Conservation (phyloP, 1,140 invertebrate genomes). For the Pogonognathellus flavescens region DNA sequence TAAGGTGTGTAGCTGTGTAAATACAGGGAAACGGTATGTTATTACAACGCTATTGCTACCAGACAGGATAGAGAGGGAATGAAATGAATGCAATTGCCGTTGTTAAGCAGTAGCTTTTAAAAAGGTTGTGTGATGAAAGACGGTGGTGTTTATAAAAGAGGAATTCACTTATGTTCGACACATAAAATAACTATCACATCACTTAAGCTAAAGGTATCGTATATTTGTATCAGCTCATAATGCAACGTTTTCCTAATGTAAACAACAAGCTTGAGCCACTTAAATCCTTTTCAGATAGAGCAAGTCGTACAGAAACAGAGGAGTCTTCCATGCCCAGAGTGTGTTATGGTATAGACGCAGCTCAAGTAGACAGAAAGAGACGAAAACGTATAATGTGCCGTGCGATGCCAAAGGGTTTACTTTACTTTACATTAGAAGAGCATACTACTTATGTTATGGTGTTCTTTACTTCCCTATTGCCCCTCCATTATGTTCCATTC, state of each 20-base stretch:
- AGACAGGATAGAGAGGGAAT: neutral
- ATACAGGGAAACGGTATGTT: neutral
- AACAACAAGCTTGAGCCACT: slow-evolving; percentile 41
- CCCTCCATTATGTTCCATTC: slow-evolving; percentile 37
- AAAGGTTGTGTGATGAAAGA: slow-evolving; percentile 42
- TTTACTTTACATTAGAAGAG: slow-evolving; percentile 38
- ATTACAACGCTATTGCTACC: slow-evolving; percentile 2
- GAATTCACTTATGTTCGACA: slow-evolving; percentile 34
- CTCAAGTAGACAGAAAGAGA: neutral
- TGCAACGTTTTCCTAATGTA: slow-evolving; percentile 54
- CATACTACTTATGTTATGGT: slow-evolving; percentile 31
- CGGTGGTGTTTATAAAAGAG: slow-evolving; percentile 39
- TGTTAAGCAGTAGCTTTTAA: slow-evolving; percentile 25
- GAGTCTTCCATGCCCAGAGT: neutral
- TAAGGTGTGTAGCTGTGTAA: too few species aligned
- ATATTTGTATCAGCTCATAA: slow-evolving; percentile 50
- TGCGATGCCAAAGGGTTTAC: slow-evolving; percentile 22
- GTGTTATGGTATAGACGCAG: neutral
- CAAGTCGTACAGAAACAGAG: neutral
- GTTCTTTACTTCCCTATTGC: slow-evolving; percentile 36
- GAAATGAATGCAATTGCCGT: slow-evolving; percentile 18
- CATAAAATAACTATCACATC: slow-evolving; percentile 32
- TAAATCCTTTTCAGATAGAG: slow-evolving; percentile 40
- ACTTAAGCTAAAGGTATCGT: slow-evolving; percentile 21
- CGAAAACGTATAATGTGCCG: neutral